Evolutionary conservation across 2,797 vertebrate species (phyloP).

Genomic region (Poeciliopsis infans): DNA sequence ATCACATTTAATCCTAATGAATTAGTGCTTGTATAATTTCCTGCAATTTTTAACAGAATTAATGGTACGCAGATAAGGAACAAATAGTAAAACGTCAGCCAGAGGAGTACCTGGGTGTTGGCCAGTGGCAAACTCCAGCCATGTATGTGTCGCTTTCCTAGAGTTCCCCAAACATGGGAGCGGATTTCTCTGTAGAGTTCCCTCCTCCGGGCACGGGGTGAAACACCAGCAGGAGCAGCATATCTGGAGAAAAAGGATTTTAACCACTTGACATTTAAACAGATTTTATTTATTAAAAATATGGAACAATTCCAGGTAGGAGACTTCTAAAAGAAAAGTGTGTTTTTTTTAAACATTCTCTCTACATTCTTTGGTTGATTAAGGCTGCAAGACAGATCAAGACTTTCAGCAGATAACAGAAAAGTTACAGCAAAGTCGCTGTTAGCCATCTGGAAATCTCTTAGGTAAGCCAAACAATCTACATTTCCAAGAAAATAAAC

Average conservation of each 20-base stretch:
- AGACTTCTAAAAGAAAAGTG: neutral
- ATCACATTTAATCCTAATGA: constrained; percentile 21
- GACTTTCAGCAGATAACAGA: neutral
- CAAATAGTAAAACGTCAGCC: neutral
- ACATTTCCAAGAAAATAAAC: neutral
- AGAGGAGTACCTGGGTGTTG: constrained; percentile 68
- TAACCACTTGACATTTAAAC: constrained; percentile 6
- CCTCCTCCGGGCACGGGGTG: constrained; percentile 78
- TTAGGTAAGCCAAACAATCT: neutral
- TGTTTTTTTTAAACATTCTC: neutral
- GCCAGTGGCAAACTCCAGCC: constrained; percentile 84
- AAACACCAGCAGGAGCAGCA: constrained; percentile 60
- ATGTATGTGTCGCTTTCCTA: constrained; percentile 83
- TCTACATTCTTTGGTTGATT: neutral
- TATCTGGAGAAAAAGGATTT: constrained; percentile 47
- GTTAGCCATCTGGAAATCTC: neutral
- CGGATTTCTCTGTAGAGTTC: constrained; percentile 86
- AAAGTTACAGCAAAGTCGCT: neutral
- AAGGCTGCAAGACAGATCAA: neutral
- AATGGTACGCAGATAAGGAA: neutral
- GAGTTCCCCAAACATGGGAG: constrained; percentile 82
- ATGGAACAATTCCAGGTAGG: neutral
- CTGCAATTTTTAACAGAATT: neutral
- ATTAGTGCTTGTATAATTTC: neutral
- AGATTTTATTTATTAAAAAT: neutral